These are phyloP conservation scores for Ceyx melanurus DNA, from an alignment of 2,113 vertebrate species.

Conservation along the genomic window DNA sequence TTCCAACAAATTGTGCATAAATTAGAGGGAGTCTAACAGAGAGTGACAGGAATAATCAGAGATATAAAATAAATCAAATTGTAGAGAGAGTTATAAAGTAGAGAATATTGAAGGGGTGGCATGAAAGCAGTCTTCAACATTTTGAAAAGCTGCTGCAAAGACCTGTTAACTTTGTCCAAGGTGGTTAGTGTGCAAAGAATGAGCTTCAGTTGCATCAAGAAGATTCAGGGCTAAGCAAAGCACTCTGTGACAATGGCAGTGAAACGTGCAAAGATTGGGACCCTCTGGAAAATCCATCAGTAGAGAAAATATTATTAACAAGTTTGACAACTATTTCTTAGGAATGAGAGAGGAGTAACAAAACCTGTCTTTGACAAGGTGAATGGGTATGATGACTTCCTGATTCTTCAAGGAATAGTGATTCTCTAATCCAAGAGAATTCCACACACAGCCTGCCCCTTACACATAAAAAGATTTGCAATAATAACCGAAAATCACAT, in stretches of 20 bases:
- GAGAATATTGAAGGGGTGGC: background rate
- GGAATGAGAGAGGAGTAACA: background rate
- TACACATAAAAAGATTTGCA: background rate
- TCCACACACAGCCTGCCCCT: background rate
- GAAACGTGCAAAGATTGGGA: background rate
- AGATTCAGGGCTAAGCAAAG: background rate
- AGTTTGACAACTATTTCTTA: background rate
- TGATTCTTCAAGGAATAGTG: background rate
- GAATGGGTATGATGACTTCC: background rate
- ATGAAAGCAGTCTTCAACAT: background rate
- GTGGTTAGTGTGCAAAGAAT: background rate
- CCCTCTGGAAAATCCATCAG: background rate
- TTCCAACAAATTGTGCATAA: background rate
- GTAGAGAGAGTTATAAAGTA: background rate
- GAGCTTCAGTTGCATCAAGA: background rate
- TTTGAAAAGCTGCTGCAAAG: background rate
- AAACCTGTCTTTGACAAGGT: background rate
- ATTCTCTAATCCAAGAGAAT: background rate
- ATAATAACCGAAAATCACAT: background rate
- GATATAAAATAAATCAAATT: background rate
- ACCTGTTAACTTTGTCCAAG: background rate
- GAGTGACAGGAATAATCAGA: background rate
- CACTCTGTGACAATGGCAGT: background rate
- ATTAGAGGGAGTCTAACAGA: background rate
- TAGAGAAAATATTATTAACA: background rate